phyloP scores from a whole-genome alignment of 2,797 vertebrate species.

The Nyctibius grandis region DNA sequence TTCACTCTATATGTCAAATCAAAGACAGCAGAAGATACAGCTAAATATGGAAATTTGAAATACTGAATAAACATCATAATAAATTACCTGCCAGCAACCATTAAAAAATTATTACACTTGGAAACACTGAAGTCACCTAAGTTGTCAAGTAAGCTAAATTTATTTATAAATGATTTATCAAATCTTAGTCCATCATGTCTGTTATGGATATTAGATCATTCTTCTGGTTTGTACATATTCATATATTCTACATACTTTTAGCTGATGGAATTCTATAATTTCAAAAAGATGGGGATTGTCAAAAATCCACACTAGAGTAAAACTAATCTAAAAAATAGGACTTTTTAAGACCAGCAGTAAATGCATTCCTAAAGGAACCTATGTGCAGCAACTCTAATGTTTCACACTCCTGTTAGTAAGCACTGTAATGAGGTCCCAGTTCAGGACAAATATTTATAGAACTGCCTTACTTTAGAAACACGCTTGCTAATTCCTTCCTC shows the following conservation, averaged over 20 bases:
- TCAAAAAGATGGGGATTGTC: not conserved
- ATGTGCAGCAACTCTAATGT: not conserved
- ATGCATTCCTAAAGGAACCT: not conserved
- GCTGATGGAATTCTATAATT: not conserved
- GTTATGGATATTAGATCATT: not conserved
- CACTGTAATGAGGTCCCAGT: not conserved
- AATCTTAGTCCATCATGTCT: not conserved
- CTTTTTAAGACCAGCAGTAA: not conserved
- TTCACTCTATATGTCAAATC: not conserved
- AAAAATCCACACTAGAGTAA: not conserved
- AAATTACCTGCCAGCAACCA: not conserved
- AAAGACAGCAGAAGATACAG: not conserved
- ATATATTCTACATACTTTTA: not conserved
- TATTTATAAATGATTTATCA: not conserved
- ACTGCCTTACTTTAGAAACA: not conserved
- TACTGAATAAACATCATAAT: not conserved
- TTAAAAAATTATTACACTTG: not conserved
- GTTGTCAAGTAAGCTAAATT: not conserved
- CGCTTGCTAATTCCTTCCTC: not conserved
- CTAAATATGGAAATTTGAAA: not conserved
- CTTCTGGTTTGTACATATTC: not conserved
- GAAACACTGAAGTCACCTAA: not conserved
- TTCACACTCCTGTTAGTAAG: not conserved
- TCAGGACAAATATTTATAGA: constrained; percentile 28
- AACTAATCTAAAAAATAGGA: not conserved